Conservation (phyloP, 2,888 invertebrate species). For the Pegoplata infirma region DNA sequence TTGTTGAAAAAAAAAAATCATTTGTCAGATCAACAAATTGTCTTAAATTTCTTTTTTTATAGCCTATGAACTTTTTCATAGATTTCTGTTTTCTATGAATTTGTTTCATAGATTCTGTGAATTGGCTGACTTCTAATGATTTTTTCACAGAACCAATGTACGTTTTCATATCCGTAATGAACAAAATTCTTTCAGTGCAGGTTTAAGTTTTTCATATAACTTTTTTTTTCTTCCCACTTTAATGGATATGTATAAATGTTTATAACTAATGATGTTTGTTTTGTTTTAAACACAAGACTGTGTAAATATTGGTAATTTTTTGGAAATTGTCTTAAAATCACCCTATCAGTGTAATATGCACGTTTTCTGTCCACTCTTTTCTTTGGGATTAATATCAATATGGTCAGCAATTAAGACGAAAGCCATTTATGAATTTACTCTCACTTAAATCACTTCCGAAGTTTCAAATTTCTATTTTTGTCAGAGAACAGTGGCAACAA, state of each 20-base stretch:
- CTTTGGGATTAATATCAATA: constrained; percentile 35
- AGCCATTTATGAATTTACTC: constrained; percentile 46
- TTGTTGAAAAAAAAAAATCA: no score
- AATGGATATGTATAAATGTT: constrained; percentile 26
- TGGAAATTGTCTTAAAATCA: constrained; percentile 42
- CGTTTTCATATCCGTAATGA: no score
- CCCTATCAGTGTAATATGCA: constrained; percentile 36
- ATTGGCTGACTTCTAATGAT: no score
- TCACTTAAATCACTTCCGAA: constrained; percentile 45
- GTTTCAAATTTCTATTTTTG: constrained; percentile 41
- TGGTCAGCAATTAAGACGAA: constrained; percentile 54
- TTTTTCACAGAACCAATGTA: no score
- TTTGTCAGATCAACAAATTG: no score
- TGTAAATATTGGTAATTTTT: constrained; percentile 43
- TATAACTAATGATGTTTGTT: constrained; percentile 46
- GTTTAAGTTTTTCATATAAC: no score
- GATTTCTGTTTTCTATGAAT: no score
- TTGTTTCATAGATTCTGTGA: no score
- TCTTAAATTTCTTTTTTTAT: no score
- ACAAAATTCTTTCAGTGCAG: no score
- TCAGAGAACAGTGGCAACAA: constrained; percentile 8
- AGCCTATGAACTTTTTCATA: no score
- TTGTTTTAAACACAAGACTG: constrained; percentile 39
- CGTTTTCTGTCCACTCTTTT: constrained; percentile 37
- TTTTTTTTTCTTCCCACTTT: no score